A percentile compares a stretch with the other conserved stretches of the same genome.
Evolutionary conservation across 2,888 invertebrate species (phyloP).

Genomic region (Meandrusa payeni): DNA sequence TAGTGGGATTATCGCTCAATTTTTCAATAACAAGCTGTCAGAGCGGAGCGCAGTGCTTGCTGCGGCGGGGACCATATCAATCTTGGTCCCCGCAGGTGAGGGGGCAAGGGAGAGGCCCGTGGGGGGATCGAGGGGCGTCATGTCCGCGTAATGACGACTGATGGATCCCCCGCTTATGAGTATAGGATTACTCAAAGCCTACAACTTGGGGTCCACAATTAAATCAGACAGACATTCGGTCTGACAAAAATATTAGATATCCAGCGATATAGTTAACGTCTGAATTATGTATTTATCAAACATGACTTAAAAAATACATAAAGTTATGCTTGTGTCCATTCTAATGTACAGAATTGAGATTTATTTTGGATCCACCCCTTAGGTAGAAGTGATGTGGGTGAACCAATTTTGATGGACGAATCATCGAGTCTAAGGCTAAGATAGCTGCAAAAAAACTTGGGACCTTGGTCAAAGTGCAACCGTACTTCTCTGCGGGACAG

Average conservation of each 20-base stretch:
- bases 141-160: slow-evolving; percentile 73
- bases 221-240: slow-evolving; percentile 46
- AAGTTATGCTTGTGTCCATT: no score
- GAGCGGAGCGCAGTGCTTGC: slow-evolving; percentile 47
- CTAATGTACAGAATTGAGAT: no score
- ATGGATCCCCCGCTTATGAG: slow-evolving; percentile 66
- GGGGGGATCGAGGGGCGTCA: slow-evolving; percentile 34
- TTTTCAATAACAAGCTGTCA: slow-evolving; percentile 76
- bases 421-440: no score
- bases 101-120: slow-evolving; percentile 24
- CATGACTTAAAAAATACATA: no score
- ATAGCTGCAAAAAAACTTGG: no score
- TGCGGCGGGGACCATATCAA: slow-evolving; percentile 55
- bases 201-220: slow-evolving; percentile 52
- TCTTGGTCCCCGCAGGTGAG: slow-evolving; percentile 65
- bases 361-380: no score
- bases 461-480: no score
- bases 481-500: no score
- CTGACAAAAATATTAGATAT: slow-evolving; percentile 35
- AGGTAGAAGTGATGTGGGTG: no score
- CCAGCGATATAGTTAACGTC: not conserved
- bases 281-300: no score
- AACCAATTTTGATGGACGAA: no score
- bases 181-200: slow-evolving; percentile 60
- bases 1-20: slow-evolving; percentile 70